Evolutionary conservation across 2,113 vertebrate species (phyloP), one percentile per base, ranked within the genome.

Genomic region (Pogona vitticeps): DNA sequence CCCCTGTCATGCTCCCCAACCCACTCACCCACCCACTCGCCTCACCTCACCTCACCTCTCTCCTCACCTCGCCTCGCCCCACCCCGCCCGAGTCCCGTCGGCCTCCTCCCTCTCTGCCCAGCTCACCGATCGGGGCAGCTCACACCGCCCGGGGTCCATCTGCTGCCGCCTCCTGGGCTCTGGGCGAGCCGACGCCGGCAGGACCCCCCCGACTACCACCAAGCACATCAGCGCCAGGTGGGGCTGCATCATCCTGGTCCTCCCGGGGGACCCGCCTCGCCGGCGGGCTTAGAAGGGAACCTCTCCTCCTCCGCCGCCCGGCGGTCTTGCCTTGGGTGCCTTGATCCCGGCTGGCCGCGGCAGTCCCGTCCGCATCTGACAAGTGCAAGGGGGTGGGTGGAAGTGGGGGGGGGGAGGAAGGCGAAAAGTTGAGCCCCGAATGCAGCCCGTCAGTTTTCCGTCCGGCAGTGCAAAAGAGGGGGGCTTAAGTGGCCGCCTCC

Each of bases 91-190:
- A 13, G 31, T 42, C 67, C 23, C 17, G 31, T 65, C 52, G 12
- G 2, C 31, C 8, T 36, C 91, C 83, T 68, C 87, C 91, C 81
- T 59, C 70, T 18, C 88, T 76, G 23, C 20, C 70, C 40, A 78
- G 88, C 92, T 97, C 94, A 98, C 97, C 97, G 95, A 94, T 91
- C 94, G 94, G 26, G 97, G 97, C 83, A 94, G 77, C 91, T 96
- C 96, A 91, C 97, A 97, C 85, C 95, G 95, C 92, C 90, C 95
- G 77, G 96, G 94, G 94, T 95, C 93, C 90, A 90, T 95, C 83
- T 89, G 76, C 88, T 94, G 92, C 85, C 87, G 92, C 86, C 88
- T 90, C 80, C 94, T 93, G 94, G 96, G 92, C 90, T 95, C 94
- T 1, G 59, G 85, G n/a, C 40, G 79, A 75, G 79, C 70, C 90